Evolutionary conservation across 2,797 vertebrate species (phyloP).

Genomic region (Glossophaga mutica): DNA sequence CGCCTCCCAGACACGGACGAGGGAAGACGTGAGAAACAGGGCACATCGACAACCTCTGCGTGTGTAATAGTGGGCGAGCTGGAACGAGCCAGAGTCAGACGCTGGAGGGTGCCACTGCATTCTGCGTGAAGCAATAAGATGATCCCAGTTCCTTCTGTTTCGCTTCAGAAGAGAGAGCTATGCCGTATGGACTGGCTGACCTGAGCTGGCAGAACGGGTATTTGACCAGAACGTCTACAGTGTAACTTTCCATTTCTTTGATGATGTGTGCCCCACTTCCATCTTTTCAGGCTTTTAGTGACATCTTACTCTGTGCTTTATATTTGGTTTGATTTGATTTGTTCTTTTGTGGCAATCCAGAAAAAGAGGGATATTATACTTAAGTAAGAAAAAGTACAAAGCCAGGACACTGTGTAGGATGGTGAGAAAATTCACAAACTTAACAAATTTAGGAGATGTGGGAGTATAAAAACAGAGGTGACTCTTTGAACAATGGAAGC

Average conservation of each 20-base stretch:
- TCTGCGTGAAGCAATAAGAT: not conserved
- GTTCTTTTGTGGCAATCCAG: constrained; percentile 8
- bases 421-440: constrained; percentile 44
- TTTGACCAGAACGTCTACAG: not conserved
- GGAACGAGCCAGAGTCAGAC: not conserved
- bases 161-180: not conserved
- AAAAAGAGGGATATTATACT: not conserved
- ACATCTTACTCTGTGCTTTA: not conserved
- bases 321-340: constrained; percentile 22
- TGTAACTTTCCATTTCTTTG: not conserved
- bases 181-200: not conserved
- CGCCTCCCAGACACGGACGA: not conserved
- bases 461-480: constrained; percentile 28
- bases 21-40: not conserved
- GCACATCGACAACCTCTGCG: not conserved
- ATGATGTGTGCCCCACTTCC: not conserved
- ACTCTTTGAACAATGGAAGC: not conserved
- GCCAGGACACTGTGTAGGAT: not conserved
- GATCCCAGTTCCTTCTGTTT: not conserved
- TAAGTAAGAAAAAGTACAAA: not conserved
- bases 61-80: not conserved
- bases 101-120: not conserved
- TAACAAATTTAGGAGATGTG: constrained; percentile 25
- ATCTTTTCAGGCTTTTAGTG: not conserved
- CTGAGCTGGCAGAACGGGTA: not conserved